Evolutionary conservation across 2,797 vertebrate genomes (phyloP).

Genomic region (Prunella strophiata): DNA sequence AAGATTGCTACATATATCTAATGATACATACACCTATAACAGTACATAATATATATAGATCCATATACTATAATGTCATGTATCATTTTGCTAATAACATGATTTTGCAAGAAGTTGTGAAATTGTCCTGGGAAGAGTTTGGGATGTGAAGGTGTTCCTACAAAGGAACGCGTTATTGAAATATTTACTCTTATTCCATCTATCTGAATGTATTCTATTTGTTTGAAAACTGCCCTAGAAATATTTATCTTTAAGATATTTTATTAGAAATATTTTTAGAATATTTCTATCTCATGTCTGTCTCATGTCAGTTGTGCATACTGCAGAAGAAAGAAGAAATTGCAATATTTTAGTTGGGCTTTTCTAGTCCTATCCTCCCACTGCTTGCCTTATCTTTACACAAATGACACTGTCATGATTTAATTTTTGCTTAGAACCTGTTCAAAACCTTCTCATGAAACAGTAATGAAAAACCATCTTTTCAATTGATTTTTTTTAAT

Average conservation of each 20-base stretch:
- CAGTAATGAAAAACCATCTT: background rate
- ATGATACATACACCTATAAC: background rate
- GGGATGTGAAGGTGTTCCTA: background rate
- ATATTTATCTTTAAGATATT: background rate
- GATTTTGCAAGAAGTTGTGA: background rate
- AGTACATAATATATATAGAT: background rate
- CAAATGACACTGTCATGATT: background rate
- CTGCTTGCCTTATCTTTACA: background rate
- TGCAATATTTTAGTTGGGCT: background rate
- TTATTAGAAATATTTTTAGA: background rate
- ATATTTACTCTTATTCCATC: background rate
- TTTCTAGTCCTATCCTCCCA: background rate
- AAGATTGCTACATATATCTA: background rate
- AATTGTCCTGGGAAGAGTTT: background rate
- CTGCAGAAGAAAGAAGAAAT: background rate
- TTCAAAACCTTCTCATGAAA: background rate
- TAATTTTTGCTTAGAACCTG: background rate
- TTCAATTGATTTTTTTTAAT: background rate
- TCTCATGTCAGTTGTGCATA: background rate
- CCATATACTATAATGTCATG: background rate
- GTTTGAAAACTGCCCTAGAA: background rate
- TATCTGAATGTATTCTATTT: background rate
- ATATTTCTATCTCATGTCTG: background rate
- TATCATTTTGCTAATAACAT: background rate
- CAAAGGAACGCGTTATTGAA: background rate